phyloP scores from a whole-genome alignment of 2,888 invertebrate species.

The Eudemis profundana region DNA sequence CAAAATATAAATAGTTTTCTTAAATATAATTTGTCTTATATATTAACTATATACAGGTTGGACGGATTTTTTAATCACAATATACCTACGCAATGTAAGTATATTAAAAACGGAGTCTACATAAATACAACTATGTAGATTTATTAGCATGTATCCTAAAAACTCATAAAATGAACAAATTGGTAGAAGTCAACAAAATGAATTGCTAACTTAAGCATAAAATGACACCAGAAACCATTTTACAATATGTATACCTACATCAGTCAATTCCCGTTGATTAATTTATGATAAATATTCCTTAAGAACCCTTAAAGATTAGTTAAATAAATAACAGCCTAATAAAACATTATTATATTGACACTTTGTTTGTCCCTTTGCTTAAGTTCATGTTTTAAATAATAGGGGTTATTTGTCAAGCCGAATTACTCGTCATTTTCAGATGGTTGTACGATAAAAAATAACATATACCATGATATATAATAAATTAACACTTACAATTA shows the following conservation, averaged over 20 bases:
- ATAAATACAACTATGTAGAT: constrained; percentile 73
- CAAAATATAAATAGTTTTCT: constrained; percentile 66
- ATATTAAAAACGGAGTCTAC: constrained; percentile 63
- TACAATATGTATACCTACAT: not conserved
- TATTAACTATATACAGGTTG: constrained; percentile 62
- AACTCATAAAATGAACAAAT: not conserved
- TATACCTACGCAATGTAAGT: constrained; percentile 77
- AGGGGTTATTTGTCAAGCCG: not conserved
- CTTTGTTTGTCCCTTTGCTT: not conserved
- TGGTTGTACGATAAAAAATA: not conserved
- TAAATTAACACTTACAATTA: constrained; percentile 76
- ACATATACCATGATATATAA: constrained; percentile 50
- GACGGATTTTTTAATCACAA: constrained; percentile 76
- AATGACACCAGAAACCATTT: not conserved
- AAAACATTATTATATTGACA: constrained; percentile 5
- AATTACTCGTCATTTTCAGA: not conserved
- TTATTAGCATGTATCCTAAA: constrained; percentile 45
- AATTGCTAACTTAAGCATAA: not conserved
- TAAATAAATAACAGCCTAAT: constrained; percentile 36
- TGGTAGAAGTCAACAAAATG: constrained; percentile 4
- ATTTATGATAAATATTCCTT: not conserved
- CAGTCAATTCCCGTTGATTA: not conserved
- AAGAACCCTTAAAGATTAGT: not conserved
- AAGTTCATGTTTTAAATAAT: not conserved
- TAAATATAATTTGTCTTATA: constrained; percentile 69